Evolutionary conservation across 2,888 invertebrate species (phyloP).

Genomic region (Mythimna lalbum): DNA sequence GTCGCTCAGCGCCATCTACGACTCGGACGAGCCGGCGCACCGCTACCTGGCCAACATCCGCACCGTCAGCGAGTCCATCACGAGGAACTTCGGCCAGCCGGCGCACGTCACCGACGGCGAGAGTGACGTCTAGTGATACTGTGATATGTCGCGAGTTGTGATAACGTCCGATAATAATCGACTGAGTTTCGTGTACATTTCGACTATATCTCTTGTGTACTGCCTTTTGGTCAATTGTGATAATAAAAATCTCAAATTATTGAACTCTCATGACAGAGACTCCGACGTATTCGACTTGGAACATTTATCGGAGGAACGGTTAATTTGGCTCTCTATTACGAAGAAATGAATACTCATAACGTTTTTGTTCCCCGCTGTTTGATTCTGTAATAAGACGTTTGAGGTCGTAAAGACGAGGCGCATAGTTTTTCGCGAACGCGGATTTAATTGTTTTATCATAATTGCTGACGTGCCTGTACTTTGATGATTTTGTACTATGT

Average conservation of each 20-base stretch:
- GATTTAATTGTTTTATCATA: conserved; percentile 67
- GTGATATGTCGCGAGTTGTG: conserved; percentile 64
- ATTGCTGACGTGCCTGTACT: conserved; percentile 81
- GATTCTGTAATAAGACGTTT: conserved; percentile 46
- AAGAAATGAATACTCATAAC: conserved; percentile 81
- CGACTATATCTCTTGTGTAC: conserved; percentile 64
- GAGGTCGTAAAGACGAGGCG: conserved; percentile 51
- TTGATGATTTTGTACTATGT: conserved; percentile 80
- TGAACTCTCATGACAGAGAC: conserved; percentile 73
- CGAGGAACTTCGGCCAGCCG: conserved; percentile 94
- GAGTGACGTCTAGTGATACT: conserved; percentile 91
- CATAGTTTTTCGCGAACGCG: conserved; percentile 62
- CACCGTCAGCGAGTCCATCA: conserved; percentile 94
- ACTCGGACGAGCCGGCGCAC: conserved; percentile 92
- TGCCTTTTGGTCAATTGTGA: conserved; percentile 78
- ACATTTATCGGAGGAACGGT: conserved; percentile 63
- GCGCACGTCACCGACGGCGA: conserved; percentile 92
- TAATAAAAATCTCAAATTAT: conserved; percentile 72
- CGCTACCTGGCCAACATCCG: conserved; percentile 94
- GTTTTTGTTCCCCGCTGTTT: conserved; percentile 57
- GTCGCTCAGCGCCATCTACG: conserved; percentile 96
- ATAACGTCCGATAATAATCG: conserved; percentile 58
- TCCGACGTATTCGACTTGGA: conserved; percentile 67
- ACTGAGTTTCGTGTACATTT: conserved; percentile 52
- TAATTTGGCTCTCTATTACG: conserved; percentile 81